A percentile compares a stretch with the other conserved stretches of the same genome.
phyloP scores from a whole-genome alignment of 2,888 invertebrate genomes.

The Myopa testacea region DNA sequence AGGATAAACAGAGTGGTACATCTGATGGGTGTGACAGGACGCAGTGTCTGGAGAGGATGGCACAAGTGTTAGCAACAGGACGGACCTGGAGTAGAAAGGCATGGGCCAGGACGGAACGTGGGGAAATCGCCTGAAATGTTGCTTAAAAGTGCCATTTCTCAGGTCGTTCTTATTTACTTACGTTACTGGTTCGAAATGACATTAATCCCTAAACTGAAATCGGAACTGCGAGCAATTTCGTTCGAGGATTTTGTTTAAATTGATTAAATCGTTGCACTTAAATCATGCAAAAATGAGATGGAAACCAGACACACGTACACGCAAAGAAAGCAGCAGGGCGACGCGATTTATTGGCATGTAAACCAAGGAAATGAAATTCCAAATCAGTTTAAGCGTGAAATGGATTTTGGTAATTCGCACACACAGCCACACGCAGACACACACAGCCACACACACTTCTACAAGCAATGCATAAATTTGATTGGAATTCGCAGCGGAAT shows the following conservation, averaged over 20 bases:
- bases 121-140: no score
- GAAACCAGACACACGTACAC: not conserved
- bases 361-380: conserved; percentile 35
- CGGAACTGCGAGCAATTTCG: not conserved
- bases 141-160: no score
- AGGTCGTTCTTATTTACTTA: no score
- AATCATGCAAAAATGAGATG: not conserved
- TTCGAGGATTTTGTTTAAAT: not conserved
- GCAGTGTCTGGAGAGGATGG: no score
- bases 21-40: no score
- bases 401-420: conserved; percentile 41
- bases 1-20: no score
- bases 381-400: conserved; percentile 45
- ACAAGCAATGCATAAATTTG: conserved; percentile 45
- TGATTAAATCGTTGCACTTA: not conserved
- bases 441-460: not conserved
- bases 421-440: conserved; percentile 15
- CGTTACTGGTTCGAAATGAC: no score
- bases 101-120: no score
- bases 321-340: not conserved
- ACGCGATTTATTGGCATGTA: conserved; percentile 30
- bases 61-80: no score
- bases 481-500: conserved; percentile 47
- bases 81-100: no score
- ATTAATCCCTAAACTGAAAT: no score